Percentiles rank a stretch among this genome's conserved stretches.
phyloP scores from a whole-genome alignment of 2,888 invertebrate species.

The Tridacna crocea region DNA sequence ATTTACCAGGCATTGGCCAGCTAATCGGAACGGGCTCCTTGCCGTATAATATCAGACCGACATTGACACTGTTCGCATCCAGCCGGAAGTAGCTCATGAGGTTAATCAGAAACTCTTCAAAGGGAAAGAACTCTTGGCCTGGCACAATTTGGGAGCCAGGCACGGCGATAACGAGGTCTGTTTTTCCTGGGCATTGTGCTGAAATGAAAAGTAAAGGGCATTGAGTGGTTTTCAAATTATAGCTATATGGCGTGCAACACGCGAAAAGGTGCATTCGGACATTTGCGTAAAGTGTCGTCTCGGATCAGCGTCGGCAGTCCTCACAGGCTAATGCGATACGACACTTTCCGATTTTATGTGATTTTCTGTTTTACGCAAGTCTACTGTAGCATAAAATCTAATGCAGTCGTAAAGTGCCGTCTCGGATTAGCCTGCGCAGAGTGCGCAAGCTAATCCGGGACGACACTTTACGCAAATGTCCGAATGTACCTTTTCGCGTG shows the following conservation, averaged over 20 bases:
- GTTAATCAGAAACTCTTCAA: constrained; percentile 68
- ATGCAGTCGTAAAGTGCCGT: too few relatives aligned
- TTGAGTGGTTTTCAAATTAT: not conserved
- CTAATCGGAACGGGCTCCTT: constrained; percentile 57
- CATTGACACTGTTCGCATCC: constrained; percentile 55
- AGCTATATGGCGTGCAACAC: not conserved
- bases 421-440: too few relatives aligned
- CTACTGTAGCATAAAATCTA: too few relatives aligned
- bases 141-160: constrained; percentile 65
- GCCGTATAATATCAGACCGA: constrained; percentile 66
- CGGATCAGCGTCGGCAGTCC: too few relatives aligned
- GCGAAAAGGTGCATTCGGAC: too few relatives aligned
- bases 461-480: too few relatives aligned
- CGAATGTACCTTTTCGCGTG: too few relatives aligned
- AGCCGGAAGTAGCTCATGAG: constrained; percentile 66
- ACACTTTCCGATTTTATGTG: too few relatives aligned
- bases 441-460: too few relatives aligned
- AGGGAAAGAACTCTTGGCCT: constrained; percentile 68
- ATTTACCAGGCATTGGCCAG: constrained; percentile 63
- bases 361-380: too few relatives aligned
- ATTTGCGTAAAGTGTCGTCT: not conserved
- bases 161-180: constrained; percentile 66
- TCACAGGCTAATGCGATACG: too few relatives aligned
- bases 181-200: constrained; percentile 64
- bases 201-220: constrained; percentile 1